These are phyloP conservation scores for Notarius lentiginosus DNA, from an alignment of 2,113 vertebrate genomes.

Conservation along the genomic window DNA sequence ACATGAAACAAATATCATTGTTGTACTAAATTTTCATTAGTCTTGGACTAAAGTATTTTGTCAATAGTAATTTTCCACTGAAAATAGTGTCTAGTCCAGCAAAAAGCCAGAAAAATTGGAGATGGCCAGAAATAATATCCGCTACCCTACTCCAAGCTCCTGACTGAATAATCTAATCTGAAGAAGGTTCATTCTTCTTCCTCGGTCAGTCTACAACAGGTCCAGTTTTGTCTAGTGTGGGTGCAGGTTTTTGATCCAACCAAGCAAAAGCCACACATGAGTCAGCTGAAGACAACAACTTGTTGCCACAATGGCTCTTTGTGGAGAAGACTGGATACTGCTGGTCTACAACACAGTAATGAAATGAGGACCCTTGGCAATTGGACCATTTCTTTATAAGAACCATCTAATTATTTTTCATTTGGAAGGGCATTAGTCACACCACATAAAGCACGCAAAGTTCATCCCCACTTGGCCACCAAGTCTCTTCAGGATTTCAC, in stretches of 20 bases:
- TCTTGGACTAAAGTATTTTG: neutral
- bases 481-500: neutral
- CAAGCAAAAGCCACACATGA: neutral
- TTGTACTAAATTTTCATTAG: neutral
- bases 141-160: too few species aligned
- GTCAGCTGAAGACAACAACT: neutral
- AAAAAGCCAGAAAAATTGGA: neutral
- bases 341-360: neutral
- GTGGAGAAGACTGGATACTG: neutral
- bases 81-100: constrained; percentile 4
- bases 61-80: constrained; percentile 26
- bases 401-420: constrained; percentile 1
- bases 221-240: neutral
- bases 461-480: neutral
- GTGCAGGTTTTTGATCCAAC: neutral
- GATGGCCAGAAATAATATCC: neutral
- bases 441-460: neutral
- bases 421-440: neutral
- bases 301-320: neutral
- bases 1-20: constrained; percentile 3
- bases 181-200: neutral
- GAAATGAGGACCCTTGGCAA: neutral
- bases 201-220: neutral
- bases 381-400: neutral
- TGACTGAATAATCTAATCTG: neutral